Evolutionary conservation across 2,797 vertebrate genomes (phyloP), one percentile per base, ranked within the genome.

Genomic region (Labeo calbasu): DNA sequence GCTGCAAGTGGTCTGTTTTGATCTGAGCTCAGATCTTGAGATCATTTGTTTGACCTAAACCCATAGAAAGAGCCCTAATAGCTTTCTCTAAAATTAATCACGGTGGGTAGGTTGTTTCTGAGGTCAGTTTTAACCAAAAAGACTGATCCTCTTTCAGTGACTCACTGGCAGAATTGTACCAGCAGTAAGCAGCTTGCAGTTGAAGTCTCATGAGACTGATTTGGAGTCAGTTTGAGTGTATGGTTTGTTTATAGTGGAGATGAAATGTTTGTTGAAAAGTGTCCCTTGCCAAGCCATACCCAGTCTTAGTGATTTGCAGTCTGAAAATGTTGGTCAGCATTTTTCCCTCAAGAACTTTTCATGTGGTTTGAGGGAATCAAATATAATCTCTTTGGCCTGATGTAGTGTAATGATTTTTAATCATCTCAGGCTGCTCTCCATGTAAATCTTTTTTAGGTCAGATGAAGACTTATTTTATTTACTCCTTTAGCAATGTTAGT

Each of bases 391-490:
- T 66, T 68, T 28, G 59, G 59, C 63, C 73, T 57, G 73, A 83
- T 68, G 69, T 75, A 65, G 57, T 69, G 15, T 65, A 75, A 76
- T 57, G 50, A n/a, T 28, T 83, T 83, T 78, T 63, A 71, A 84
- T 84, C 5, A 78, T 61, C 63, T 61, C 43, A 13, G 65, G 6
- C 51, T 78, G 19, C 53, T 84, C 2, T 59, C 5, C 10, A 7
- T 50, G 66, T 63, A 51, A 70, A 51, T 78, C 55, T 23, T 3
- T 59, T 51, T 68, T 15, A 19, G 51, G n/a, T 71, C 73, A 69
- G 40, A 36, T 84, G 32, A 84, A 57, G 50, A 15, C 50, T 83
- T 66, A 11, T 55, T 75, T 57, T 46, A 57, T 80, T 82, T 53
- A n/a, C 63, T 55, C 19, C 21, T 55, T 59, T 17, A 55, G 57